phyloP scores from a whole-genome alignment of 92 coral and sea anemone genomes.

The Epizoanthus fatuus region DNA sequence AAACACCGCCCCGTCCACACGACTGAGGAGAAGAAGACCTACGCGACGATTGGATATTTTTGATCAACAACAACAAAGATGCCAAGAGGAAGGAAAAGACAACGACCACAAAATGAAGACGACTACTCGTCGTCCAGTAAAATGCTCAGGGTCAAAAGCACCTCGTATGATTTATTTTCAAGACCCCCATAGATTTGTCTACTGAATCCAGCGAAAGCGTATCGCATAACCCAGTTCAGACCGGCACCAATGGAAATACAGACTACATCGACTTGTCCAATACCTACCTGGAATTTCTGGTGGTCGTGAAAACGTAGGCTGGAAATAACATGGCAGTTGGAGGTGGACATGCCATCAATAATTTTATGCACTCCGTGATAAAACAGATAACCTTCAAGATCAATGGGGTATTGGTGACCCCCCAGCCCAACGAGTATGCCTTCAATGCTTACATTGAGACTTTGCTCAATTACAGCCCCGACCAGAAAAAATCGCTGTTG shows the following conservation, averaged over 20 bases:
- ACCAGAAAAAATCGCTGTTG: constrained; percentile 26
- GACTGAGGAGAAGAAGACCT: too few relatives aligned
- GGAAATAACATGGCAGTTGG: not conserved
- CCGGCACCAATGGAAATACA: constrained; percentile 32
- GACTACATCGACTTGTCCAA: constrained; percentile 50
- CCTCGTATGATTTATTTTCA: too few relatives aligned
- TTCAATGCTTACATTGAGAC: constrained; percentile 42
- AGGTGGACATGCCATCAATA: constrained; percentile 14
- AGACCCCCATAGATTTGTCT: too few relatives aligned
- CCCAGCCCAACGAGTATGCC: constrained; percentile 45
- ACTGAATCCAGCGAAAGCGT: too few relatives aligned
- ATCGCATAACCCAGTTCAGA: not conserved
- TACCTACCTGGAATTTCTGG: constrained; percentile 25
- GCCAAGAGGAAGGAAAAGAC: too few relatives aligned
- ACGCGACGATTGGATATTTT: too few relatives aligned
- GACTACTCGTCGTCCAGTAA: too few relatives aligned
- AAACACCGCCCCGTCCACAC: too few relatives aligned
- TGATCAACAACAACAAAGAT: too few relatives aligned
- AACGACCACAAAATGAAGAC: too few relatives aligned
- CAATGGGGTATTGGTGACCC: constrained; percentile 49
- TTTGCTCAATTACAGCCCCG: constrained; percentile 19
- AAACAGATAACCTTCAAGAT: constrained; percentile 48
- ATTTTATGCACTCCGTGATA: constrained; percentile 41
- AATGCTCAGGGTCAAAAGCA: too few relatives aligned
- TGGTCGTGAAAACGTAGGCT: constrained; percentile 1